Base-by-base conservation (phyloP, 2,797 vertebrate species). In the Fistularia commersonii region DNA sequence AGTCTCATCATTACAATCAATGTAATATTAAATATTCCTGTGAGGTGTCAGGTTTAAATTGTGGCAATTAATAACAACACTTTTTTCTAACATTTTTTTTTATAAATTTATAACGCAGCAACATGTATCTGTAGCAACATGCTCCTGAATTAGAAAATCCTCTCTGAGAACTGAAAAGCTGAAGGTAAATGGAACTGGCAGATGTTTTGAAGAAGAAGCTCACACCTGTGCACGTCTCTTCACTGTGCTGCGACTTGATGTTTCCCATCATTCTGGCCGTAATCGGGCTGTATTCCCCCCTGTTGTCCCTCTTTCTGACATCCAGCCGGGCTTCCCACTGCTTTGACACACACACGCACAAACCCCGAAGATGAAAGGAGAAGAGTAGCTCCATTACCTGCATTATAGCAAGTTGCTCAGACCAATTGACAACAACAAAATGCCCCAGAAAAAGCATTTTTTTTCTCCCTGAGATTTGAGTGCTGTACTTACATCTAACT, bases 321-420 rank as follows among this genome's bases (percentile, higher is more conserved):
- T 84, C 81, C 63, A 66, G 82, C 82, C 66, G 53, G 72, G 72
- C 84, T 79, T 83, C 74, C 78, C 87, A 88, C 87, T 80, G 51
- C 71, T 76, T 74, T 64, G 42, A 58, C 74, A 66, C 70, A 77
- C 75, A 71, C 83, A 81, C 36, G 32, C 75, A 71, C 86, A 81
- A 81, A 86, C 87, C 81, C 69, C 60, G 85, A 94, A 93, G 95
- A 96, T 98, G 93, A 98, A 98, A 98, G 94, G 89, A 83, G 87
- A 87, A 93, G 89, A 92, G 90, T 88, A 90, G 90, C 89, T 95
- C 94, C 93, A 97, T 97, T 96, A 97, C 90, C 88, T 93, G 91
- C 91, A 95, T 94, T 95, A 95, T 90, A 88, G 88, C 88, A 94
- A 92, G 91, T 81, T 94, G 90, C 80, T 92, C 86, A 84, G 80